These are phyloP conservation scores for Proteles cristata DNA, from an alignment of 2,113 vertebrate species.

Conservation along the genomic window DNA sequence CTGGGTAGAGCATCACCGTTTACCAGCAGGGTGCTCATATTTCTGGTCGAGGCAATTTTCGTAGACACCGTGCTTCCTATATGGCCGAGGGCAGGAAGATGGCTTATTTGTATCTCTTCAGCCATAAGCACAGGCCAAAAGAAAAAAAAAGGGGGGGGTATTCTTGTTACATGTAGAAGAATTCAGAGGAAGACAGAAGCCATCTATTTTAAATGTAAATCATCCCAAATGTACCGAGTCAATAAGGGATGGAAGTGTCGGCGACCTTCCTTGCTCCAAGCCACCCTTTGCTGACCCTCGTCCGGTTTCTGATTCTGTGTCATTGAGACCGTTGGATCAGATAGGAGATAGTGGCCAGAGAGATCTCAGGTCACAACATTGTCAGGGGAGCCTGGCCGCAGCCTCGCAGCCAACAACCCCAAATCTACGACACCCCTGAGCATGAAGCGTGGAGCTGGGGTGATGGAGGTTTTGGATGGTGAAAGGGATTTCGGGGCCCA, in stretches of 20 bases:
- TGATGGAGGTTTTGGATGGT: not conserved
- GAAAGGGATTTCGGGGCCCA: not conserved
- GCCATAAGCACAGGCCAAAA: not conserved
- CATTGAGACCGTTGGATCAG: not conserved
- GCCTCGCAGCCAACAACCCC: not conserved
- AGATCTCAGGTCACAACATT: not conserved
- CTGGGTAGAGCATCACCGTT: not conserved
- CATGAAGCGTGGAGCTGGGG: accelerated
- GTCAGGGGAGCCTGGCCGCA: not conserved
- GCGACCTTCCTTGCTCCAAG: not conserved
- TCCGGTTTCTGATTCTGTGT: not conserved
- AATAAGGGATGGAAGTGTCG: not conserved
- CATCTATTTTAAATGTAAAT: not conserved
- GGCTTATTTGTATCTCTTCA: not conserved
- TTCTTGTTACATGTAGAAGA: not conserved
- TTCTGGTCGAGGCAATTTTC: not conserved
- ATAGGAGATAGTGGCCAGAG: not conserved
- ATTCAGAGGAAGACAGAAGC: not conserved
- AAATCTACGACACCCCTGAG: not conserved
- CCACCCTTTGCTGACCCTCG: not conserved
- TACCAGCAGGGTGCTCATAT: not conserved
- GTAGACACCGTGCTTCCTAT: not conserved
- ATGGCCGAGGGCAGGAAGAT: not conserved
- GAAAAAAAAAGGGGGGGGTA: not conserved
- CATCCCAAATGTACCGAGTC: not conserved